These are phyloP conservation scores for Atta cephalotes DNA, from an alignment of 1,140 invertebrate genomes.

Conservation along the genomic window DNA sequence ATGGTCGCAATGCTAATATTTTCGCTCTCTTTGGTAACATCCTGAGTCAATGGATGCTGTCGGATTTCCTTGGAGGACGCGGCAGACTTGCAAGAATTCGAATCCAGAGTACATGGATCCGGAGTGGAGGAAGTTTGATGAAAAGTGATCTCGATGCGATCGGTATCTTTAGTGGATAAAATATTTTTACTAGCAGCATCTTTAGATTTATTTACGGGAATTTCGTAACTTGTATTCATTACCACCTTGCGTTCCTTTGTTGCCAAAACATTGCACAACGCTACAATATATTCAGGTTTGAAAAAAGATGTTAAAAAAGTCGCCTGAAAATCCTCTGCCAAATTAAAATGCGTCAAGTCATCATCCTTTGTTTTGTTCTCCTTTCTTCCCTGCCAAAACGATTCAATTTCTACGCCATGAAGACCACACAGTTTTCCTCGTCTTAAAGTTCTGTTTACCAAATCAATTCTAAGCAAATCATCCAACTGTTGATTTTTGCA, in stretches of 20 bases:
- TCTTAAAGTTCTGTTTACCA: constrained; percentile 87
- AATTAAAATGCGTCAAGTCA: constrained; percentile 73
- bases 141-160: background rate
- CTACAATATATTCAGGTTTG: constrained; percentile 89
- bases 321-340: constrained; percentile 63
- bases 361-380: constrained; percentile 71
- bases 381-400: constrained; percentile 71
- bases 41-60: constrained; percentile 21
- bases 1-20: constrained; percentile 15
- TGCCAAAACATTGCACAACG: constrained; percentile 91
- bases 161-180: constrained; percentile 4
- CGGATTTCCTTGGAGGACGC: constrained; percentile 10
- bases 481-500: constrained; percentile 88
- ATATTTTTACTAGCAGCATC: constrained; percentile 27
- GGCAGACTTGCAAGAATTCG: constrained; percentile 36
- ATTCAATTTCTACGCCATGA: constrained; percentile 88
- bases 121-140: constrained; percentile 20
- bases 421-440: constrained; percentile 81
- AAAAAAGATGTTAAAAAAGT: constrained; percentile 88
- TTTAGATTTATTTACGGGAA: constrained; percentile 63
- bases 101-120: background rate
- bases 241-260: constrained; percentile 89
- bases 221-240: constrained; percentile 87
- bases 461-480: constrained; percentile 86
- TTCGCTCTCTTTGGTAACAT: constrained; percentile 38